Conservation (phyloP, 2,113 vertebrate genomes). For the Cercopithecus mona region DNA sequence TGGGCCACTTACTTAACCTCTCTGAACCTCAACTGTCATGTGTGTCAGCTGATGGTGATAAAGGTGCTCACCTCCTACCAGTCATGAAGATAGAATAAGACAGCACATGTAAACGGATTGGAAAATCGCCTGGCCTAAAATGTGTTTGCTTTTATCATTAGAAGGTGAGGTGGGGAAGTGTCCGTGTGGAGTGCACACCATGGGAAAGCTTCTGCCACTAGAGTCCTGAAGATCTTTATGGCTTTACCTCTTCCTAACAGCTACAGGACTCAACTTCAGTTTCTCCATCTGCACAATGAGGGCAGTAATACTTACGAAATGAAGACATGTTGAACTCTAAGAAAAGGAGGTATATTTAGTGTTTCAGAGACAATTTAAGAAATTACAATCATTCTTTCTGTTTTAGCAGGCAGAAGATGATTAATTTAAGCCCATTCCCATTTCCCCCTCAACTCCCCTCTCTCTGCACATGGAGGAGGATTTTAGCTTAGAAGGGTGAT, state of each 20-base stretch:
- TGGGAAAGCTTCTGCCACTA: neutral
- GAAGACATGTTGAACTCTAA: neutral
- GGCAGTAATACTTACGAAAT: neutral
- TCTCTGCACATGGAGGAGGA: neutral
- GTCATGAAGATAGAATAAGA: neutral
- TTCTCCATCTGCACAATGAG: neutral
- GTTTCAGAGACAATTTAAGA: neutral
- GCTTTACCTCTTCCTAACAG: neutral
- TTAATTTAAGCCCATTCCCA: neutral
- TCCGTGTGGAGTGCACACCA: fast-evolving
- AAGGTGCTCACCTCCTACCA: neutral
- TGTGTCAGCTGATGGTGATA: neutral
- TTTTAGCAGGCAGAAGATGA: neutral
- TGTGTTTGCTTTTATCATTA: fast-evolving
- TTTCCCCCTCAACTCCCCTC: fast-evolving
- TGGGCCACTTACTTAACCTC: neutral
- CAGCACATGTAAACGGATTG: fast-evolving
- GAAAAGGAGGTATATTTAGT: fast-evolving
- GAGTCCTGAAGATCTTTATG: neutral
- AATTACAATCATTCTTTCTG: neutral
- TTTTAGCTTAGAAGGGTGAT: neutral
- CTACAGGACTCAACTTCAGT: neutral
- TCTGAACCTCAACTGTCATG: neutral
- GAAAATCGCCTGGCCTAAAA: neutral
- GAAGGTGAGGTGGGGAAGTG: neutral